These are phyloP conservation scores for Paguma larvata DNA, from an alignment of 2,797 vertebrate genomes.

Conservation along the genomic window DNA sequence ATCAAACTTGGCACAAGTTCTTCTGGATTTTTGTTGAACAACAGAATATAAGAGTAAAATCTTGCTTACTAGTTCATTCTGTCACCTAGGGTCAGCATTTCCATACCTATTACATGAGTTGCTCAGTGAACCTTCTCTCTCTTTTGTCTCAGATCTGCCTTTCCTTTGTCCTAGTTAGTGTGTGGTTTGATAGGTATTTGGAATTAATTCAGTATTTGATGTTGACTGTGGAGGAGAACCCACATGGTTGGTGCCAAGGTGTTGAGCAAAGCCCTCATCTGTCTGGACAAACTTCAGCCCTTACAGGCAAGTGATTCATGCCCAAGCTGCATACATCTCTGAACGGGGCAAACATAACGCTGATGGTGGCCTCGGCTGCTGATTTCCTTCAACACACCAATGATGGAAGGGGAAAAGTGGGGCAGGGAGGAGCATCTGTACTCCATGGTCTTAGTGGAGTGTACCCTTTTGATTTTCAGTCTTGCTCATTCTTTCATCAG, in stretches of 20 bases:
- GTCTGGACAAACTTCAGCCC: neutral
- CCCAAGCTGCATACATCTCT: too few species aligned
- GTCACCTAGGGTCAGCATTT: too few species aligned
- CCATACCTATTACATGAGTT: neutral
- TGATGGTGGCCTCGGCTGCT: accelerated
- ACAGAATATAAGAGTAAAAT: neutral
- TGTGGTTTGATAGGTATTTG: neutral
- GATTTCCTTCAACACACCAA: neutral
- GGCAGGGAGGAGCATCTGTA: neutral
- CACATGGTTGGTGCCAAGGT: neutral
- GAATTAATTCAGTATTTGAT: accelerated
- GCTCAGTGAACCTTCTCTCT: accelerated
- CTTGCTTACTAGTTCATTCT: neutral
- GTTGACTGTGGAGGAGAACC: neutral
- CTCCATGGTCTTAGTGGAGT: neutral
- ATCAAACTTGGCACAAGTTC: neutral
- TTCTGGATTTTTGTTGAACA: neutral
- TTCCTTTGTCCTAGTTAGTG: neutral
- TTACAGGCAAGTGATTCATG: neutral
- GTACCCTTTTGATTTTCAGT: neutral
- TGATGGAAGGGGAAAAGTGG: neutral
- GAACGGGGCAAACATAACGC: neutral
- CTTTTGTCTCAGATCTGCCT: neutral
- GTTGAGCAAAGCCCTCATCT: neutral
- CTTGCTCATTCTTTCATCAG: neutral